A percentile compares a stretch with the other conserved stretches of the same genome.
phyloP scores from a whole-genome alignment of 2,797 vertebrate genomes.

The Enoplosus armatus region DNA sequence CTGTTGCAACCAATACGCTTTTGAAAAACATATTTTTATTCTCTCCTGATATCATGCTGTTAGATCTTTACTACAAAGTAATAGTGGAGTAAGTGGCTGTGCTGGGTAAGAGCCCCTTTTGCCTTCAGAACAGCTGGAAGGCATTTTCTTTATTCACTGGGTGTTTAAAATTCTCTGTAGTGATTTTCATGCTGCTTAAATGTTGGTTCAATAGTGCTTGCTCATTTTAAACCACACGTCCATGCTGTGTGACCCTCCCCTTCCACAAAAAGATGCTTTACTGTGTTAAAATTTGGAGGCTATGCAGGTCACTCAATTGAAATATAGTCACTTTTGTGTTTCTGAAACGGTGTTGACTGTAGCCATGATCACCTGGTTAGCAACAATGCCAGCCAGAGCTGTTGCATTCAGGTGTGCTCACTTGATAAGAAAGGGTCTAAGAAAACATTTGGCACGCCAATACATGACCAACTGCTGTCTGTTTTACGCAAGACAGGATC shows the following conservation, averaged over 20 bases:
- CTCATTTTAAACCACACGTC: neutral
- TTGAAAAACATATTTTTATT: neutral
- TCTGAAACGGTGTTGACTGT: neutral
- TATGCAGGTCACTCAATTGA: neutral
- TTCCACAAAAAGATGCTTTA: neutral
- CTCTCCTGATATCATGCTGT: neutral
- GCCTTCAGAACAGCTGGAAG: neutral
- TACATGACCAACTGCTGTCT: neutral
- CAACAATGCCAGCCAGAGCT: neutral
- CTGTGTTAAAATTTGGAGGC: neutral
- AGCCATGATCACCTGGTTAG: neutral
- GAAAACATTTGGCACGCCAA: neutral
- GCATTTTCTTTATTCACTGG: neutral
- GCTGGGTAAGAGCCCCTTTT: neutral
- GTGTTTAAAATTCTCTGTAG: neutral
- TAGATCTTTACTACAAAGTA: neutral
- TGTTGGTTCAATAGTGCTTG: neutral
- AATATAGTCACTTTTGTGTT: neutral
- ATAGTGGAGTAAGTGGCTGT: neutral
- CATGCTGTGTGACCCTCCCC: neutral
- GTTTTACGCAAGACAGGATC: neutral
- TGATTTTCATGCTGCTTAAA: neutral
- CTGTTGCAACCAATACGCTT: neutral
- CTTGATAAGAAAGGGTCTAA: neutral
- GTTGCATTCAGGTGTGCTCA: neutral